These are phyloP conservation scores for Phallusia fumigata DNA, from an alignment of 23 tunicate genomes.

Conservation along the genomic window DNA sequence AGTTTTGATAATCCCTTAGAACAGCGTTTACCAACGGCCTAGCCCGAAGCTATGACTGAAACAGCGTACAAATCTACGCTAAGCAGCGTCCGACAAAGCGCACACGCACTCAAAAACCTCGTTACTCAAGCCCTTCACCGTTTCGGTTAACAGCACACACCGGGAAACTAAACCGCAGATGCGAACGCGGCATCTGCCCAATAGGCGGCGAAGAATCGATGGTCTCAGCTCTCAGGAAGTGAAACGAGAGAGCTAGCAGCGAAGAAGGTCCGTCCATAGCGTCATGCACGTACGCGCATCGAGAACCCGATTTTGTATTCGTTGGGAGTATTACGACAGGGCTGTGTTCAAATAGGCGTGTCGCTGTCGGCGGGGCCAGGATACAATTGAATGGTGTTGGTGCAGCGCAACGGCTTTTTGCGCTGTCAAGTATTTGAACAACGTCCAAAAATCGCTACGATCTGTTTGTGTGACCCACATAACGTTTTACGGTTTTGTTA, in stretches of 20 bases:
- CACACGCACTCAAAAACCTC: neutral
- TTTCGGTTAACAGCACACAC: neutral
- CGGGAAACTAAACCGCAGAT: conserved; percentile 11
- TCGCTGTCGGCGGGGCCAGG: neutral
- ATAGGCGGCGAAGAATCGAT: neutral
- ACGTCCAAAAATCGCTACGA: neutral
- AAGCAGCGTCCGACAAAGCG: neutral
- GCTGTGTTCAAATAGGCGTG: neutral
- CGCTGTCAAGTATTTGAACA: neutral
- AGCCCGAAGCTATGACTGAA: neutral
- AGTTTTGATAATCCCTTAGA: neutral
- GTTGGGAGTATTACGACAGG: too few relatives aligned
- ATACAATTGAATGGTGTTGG: neutral
- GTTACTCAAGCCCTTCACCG: neutral
- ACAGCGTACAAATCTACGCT: neutral
- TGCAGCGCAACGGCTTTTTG: neutral
- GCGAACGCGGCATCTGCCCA: conserved; percentile 2
- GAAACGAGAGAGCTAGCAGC: neutral
- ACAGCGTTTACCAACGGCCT: neutral
- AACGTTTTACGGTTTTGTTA: neutral
- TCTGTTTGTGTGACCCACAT: conserved; percentile 1
- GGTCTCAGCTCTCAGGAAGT: neutral
- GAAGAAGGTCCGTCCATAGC: neutral
- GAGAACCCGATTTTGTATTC: neutral
- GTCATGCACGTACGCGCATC: neutral